Percentiles rank a stretch among this genome's conserved stretches.
Conservation (phyloP, 2,888 invertebrate genomes). For the Stenotaenia linearis region DNA sequence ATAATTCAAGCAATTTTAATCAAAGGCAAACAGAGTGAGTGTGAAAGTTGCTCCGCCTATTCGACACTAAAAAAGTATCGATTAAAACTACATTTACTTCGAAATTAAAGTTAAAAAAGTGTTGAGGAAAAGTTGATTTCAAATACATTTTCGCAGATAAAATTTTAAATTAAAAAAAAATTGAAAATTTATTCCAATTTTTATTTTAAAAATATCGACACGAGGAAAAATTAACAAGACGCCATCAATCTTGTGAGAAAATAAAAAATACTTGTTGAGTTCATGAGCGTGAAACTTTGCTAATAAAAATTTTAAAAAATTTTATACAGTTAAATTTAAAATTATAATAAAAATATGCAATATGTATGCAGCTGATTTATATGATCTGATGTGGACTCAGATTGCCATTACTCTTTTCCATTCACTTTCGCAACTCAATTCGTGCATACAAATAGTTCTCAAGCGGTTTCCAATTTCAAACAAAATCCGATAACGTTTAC, state of each 20-base stretch:
- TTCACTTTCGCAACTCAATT: not conserved
- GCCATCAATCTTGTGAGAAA: not conserved
- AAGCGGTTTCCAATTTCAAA: constrained; percentile 21
- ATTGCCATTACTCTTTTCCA: not conserved
- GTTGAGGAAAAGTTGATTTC: not conserved
- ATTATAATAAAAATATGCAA: not conserved
- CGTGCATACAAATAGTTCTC: constrained; percentile 17
- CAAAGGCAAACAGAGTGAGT: constrained; percentile 8
- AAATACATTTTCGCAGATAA: not conserved
- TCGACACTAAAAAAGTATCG: constrained; percentile 18
- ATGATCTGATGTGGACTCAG: not conserved
- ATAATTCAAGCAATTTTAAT: constrained; percentile 23
- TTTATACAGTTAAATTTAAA: not conserved
- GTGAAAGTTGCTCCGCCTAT: constrained; percentile 18
- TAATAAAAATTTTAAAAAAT: not conserved
- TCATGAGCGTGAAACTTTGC: not conserved
- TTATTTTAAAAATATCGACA: not conserved
- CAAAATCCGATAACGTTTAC: not conserved
- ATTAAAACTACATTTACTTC: not conserved
- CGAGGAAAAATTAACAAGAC: not conserved
- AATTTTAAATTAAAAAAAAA: not conserved
- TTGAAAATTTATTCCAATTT: not conserved
- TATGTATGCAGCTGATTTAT: not conserved
- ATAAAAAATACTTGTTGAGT: not conserved
- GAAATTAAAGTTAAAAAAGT: not conserved